Evolutionary conservation across 1,140 invertebrate species (phyloP).

Genomic region (Diprion similis): DNA sequence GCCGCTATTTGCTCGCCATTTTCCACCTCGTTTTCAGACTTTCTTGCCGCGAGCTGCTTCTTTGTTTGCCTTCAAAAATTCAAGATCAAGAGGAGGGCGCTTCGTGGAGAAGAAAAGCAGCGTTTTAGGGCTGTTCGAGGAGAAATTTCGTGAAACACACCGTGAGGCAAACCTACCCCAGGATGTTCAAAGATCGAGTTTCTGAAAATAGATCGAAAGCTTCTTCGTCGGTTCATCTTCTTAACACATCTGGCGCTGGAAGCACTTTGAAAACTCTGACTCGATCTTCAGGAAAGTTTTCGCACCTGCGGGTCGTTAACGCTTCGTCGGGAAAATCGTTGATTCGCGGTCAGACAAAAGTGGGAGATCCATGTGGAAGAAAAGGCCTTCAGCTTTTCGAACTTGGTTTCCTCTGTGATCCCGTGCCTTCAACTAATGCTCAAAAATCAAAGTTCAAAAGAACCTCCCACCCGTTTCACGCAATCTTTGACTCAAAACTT

Average conservation of each 20-base stretch:
- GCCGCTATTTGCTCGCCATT: background rate
- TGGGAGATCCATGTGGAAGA: background rate
- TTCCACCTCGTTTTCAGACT: conserved; percentile 12
- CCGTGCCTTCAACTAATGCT: background rate
- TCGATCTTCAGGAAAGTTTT: background rate
- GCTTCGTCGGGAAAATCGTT: background rate
- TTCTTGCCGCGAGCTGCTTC: background rate
- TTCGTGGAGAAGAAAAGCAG: too few species aligned
- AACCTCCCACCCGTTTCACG: background rate
- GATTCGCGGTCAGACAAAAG: background rate
- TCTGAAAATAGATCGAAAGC: too few species aligned
- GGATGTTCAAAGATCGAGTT: too few species aligned
- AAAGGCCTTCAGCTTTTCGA: background rate
- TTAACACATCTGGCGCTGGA: too few species aligned
- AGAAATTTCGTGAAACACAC: too few species aligned
- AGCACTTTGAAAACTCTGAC: background rate
- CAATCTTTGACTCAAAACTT: background rate
- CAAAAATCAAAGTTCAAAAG: background rate
- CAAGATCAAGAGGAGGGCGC: too few species aligned
- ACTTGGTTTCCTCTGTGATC: background rate
- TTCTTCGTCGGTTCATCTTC: too few species aligned
- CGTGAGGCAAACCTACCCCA: too few species aligned
- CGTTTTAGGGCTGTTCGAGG: too few species aligned
- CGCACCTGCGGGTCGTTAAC: background rate
- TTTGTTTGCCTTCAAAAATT: too few species aligned